Percentiles rank a stretch among this genome's conserved stretches.
Conservation (phyloP, 1,140 invertebrate genomes). For the Tetramorium parvispinum region DNA sequence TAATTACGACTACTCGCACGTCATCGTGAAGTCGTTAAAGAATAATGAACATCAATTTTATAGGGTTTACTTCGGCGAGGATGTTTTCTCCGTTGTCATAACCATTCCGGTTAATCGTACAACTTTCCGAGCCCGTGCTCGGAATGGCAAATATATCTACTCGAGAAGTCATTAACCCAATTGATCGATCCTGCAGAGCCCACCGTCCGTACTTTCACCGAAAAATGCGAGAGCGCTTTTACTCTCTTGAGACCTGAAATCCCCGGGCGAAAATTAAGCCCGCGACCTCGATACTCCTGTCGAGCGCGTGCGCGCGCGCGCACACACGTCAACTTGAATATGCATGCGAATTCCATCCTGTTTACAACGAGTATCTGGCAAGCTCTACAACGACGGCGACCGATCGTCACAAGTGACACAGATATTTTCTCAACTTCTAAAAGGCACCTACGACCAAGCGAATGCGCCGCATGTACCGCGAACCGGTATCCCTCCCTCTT, state of each 20-base stretch:
- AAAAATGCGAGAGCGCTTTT: constrained; percentile 56
- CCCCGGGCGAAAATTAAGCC: constrained; percentile 27
- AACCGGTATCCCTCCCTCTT: constrained; percentile 11
- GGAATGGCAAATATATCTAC: not conserved
- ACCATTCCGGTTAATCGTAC: constrained; percentile 28
- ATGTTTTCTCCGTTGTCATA: constrained; percentile 29
- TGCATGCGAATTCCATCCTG: constrained; percentile 81
- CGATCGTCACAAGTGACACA: constrained; percentile 73
- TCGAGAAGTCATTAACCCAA: constrained; percentile 51
- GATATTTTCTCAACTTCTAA: constrained; percentile 78
- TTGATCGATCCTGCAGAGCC: constrained; percentile 19
- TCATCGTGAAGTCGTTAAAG: constrained; percentile 31
- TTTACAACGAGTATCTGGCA: constrained; percentile 75
- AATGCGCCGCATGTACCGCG: not conserved
- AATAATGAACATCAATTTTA: constrained; percentile 42
- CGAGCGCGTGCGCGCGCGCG: constrained; percentile 20
- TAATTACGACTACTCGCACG: constrained; percentile 21
- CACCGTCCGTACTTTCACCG: constrained; percentile 54
- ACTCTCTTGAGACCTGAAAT: constrained; percentile 38
- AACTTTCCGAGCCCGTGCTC: not conserved
- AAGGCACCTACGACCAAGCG: constrained; percentile 61
- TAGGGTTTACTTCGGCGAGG: constrained; percentile 7
- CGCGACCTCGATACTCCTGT: constrained; percentile 59
- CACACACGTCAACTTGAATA: constrained; percentile 73
- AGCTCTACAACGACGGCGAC: constrained; percentile 58